These are phyloP conservation scores for Ceuthmochares aereus DNA, from an alignment of 2,113 vertebrate species.

Conservation along the genomic window DNA sequence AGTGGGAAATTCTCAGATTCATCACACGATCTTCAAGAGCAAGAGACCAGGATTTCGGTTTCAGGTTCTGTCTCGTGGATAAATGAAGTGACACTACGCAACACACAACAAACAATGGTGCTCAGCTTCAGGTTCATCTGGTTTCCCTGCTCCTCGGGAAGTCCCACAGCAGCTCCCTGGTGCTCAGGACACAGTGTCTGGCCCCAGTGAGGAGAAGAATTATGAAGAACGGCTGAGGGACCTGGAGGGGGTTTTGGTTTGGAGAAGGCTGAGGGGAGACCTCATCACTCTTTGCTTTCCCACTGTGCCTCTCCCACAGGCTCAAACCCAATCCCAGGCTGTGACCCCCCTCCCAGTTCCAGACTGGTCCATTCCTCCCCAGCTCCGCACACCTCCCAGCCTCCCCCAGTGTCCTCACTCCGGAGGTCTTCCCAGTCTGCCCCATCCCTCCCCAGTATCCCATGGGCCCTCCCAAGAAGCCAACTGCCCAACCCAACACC, in stretches of 20 bases:
- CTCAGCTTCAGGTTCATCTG: background rate
- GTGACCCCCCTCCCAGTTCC: no score
- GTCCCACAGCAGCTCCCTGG: background rate
- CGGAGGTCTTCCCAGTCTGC: background rate
- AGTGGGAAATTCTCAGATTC: background rate
- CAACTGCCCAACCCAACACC: no score
- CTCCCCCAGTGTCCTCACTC: no score
- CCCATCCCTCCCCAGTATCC: background rate
- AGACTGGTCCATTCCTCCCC: no score
- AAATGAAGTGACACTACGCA: background rate
- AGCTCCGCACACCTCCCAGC: no score
- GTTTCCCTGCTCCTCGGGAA: background rate
- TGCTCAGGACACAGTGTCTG: no score
- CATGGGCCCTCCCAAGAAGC: background rate
- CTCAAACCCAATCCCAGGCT: background rate
- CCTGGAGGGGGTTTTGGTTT: no score
- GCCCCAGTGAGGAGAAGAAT: no score
- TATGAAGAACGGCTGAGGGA: no score
- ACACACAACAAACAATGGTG: rapidly evolving
- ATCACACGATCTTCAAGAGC: background rate
- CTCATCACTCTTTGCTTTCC: no score
- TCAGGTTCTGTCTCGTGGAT: background rate
- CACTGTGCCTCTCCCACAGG: no score
- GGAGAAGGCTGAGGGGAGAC: no score
- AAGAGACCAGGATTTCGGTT: background rate